Evolutionary conservation across 1,140 invertebrate species (phyloP).

Genomic region (Drosophila repletoides): DNA sequence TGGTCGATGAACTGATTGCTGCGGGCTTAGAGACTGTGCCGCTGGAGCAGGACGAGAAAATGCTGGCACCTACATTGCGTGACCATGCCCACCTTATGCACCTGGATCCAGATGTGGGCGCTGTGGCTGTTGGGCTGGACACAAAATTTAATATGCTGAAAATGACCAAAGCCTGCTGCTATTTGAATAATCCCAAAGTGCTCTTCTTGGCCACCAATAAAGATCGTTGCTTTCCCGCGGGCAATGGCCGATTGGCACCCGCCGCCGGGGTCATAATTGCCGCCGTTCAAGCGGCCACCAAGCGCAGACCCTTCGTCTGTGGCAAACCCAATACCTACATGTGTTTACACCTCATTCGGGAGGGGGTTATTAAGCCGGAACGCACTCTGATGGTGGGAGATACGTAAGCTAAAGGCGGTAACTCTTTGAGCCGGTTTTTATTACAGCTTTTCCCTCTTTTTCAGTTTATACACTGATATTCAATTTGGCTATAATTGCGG

Average conservation of each 20-base stretch:
- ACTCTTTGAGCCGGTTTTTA: not conserved
- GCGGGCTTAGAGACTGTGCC: slow-evolving; percentile 46
- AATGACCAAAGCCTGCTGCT: slow-evolving; percentile 34
- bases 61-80: not conserved
- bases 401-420: slow-evolving; percentile 36
- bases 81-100: slow-evolving; percentile 47
- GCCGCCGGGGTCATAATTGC: slow-evolving; percentile 38
- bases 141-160: slow-evolving; percentile 25
- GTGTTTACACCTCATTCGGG: slow-evolving; percentile 27
- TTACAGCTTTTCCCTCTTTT: not conserved
- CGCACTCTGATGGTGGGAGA: slow-evolving; percentile 58
- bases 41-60: not conserved
- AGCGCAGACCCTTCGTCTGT: slow-evolving; percentile 43
- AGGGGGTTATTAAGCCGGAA: slow-evolving; percentile 42
- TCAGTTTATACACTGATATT: slow-evolving; percentile 48
- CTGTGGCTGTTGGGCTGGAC: slow-evolving; percentile 49
- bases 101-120: slow-evolving; percentile 43
- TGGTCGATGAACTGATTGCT: slow-evolving; percentile 40
- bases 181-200: slow-evolving; percentile 13
- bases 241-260: not conserved
- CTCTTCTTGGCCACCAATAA: slow-evolving; percentile 54
- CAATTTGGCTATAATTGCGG: slow-evolving; percentile 61
- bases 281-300: slow-evolving; percentile 13
- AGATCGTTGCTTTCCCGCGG: slow-evolving; percentile 21
- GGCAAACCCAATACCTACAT: slow-evolving; percentile 56